Evolutionary conservation across 30 jellyfish, hydroid and myxozoan species (phyloP).

Genomic region (Hydra vulgaris): DNA sequence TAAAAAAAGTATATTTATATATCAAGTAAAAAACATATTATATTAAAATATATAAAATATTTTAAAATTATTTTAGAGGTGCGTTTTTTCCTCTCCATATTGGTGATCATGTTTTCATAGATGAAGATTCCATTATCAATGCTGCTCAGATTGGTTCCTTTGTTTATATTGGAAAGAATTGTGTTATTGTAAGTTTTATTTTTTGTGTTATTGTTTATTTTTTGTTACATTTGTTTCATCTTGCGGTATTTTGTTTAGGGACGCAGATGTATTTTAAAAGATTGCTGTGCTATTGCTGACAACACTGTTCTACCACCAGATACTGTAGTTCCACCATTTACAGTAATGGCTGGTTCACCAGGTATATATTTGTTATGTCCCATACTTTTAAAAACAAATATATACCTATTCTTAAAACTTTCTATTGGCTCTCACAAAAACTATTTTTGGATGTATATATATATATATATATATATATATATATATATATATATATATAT

Average conservation of each 20-base stretch:
- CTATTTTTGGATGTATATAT: too few species aligned
- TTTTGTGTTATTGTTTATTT: neutral
- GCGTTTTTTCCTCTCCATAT: constrained; percentile 95
- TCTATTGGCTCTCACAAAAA: too few species aligned
- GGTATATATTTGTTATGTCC: constrained; percentile 29
- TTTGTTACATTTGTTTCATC: too few species aligned
- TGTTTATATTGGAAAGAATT: constrained; percentile 93
- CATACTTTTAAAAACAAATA: neutral
- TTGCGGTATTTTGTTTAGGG: constrained; percentile 61
- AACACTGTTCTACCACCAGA: constrained; percentile 94
- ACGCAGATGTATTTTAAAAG: constrained; percentile 79
- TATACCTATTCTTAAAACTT: too few species aligned
- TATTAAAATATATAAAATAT: neutral
- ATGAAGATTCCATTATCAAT: constrained; percentile 79
- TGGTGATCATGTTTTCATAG: constrained; percentile 94
- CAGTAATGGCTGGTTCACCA: constrained; percentile 95
- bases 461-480: too few species aligned
- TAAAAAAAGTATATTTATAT: too few species aligned
- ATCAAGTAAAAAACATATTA: too few species aligned
- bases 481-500: too few species aligned
- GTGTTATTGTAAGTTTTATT: constrained; percentile 65
- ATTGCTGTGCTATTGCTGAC: constrained; percentile 94
- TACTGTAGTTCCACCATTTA: constrained; percentile 96
- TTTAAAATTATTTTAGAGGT: constrained; percentile 36
- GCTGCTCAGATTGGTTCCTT: constrained; percentile 96